Base-by-base conservation (phyloP, 35 echinoderm and acorn worm species). In the Ophiothrix spiculata region DNA sequence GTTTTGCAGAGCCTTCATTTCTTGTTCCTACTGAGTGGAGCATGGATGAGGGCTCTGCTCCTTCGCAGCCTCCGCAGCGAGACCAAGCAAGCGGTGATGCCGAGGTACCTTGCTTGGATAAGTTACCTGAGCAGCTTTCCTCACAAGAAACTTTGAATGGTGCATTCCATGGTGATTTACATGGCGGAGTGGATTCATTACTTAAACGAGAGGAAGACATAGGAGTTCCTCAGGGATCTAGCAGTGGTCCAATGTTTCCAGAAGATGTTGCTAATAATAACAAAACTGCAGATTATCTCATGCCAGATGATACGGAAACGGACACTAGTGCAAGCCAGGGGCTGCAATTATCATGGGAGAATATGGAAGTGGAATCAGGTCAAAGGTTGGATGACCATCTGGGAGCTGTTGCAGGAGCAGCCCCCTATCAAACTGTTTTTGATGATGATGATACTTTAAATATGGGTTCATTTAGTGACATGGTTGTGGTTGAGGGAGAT, bases 1-100 rank as follows among this genome's bases (percentile, higher is more conserved):
- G 80, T 37, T 81, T 84, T 84, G 80, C 75, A 39, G 81, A 83
- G 31, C 88, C 88, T 64, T 90, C 88, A 16, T 84, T 84, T 64
- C 54, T 84, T 37, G 49, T 84, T 33, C 81, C 81, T 31, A 32
- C 81, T 69, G 60, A 69, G 32, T 84, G 81, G 69, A 90, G 88
- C 46, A 90, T 90, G 88, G 88, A 90, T 42, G 81, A 86, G 31
- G 84, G 84, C 77, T 69, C 75, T 39, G 84, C 40, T 31, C 46
- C 33, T 75, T 77, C 84, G 39, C 64, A 86, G 84, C 36, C 60
- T 69, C 60, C 60, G 29, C 17, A 69, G 25, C 8, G 60, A 28
- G 60, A 69, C 25, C 16, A 69, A 69, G 60, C 60, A 12, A 25
- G 60, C 2, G 60, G 16, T 6, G 60, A 69, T 69, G 60, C 60